Percentiles rank a stretch among this genome's conserved stretches.
phyloP scores from a whole-genome alignment of 2,113 vertebrate genomes.

The Clarias magur region DNA sequence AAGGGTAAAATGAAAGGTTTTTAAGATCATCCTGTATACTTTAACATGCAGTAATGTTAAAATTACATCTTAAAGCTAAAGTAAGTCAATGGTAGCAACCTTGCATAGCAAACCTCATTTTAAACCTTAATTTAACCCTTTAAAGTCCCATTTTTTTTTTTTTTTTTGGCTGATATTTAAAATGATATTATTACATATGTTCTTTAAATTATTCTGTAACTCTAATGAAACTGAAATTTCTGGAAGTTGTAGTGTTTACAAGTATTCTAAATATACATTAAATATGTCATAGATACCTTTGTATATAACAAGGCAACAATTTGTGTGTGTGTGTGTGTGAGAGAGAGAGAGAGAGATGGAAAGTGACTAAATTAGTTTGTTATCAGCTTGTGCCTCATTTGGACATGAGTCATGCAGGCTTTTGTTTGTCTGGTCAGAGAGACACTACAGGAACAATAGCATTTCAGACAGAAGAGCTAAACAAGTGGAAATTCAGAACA shows the following conservation, averaged over 20 bases:
- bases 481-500: slow-evolving; percentile 23
- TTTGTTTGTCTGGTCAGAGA: slow-evolving; percentile 33
- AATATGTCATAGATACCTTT: neutral
- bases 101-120: too few species aligned
- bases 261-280: neutral
- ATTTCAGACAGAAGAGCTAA: slow-evolving; percentile 17
- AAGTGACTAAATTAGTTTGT: slow-evolving; percentile 25
- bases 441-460: slow-evolving; percentile 31
- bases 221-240: too few species aligned
- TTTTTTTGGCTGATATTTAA: too few species aligned
- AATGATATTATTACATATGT: too few species aligned
- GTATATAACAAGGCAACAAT: neutral
- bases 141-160: too few species aligned
- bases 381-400: slow-evolving; percentile 8
- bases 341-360: neutral
- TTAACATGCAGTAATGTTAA: neutral
- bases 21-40: neutral
- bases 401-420: slow-evolving; percentile 24
- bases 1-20: neutral
- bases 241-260: too few species aligned
- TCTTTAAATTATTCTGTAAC: too few species aligned
- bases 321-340: neutral
- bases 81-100: too few species aligned
- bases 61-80: neutral
- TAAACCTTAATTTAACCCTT: too few species aligned